Base-by-base conservation (phyloP, 2,888 invertebrate genomes). In the Bombyx huttoni region DNA sequence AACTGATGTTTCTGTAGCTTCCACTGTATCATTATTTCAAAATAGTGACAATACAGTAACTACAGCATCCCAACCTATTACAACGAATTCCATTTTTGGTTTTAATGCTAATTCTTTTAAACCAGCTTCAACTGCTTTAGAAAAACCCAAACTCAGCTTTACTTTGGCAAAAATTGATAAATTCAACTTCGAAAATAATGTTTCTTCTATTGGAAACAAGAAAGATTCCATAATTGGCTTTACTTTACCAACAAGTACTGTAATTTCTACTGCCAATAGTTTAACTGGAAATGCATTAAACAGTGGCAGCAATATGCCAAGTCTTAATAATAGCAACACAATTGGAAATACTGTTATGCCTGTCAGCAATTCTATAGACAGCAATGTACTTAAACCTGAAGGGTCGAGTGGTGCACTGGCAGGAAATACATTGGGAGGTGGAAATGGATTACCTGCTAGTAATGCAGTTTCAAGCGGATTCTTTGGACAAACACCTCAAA, bases 71-170 rank as follows among this genome's bases (percentile, higher is more conserved):
- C 50, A 56, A 33, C 35, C 64, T 8, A 10, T 54, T 7, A 53
- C 61, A 3, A 35, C 62, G 0, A 46, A 67, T 12, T 56, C 67
- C n/a, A 48, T 79, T 33, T 86, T 85, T 53, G 73, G 64, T 56
- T 81, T 83, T 52, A 77, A 78, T 1, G 60, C 48, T 13, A 74
- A 58, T 52, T 55, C 34, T 45, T 57, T 51, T 34, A 53, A 58
- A 7, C 24, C 60, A 10, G 49, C 55, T n/a, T 33, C 64, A 2
- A 55, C 63, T n/a, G 51, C 68, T 13, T 60, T 61, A 2, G 80
- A 76, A 7, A 76, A 75, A 52, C 72, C 76, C 0, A 75, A 75
- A 54, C 81, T 82, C 51, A 74, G 65, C 51, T 85, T 85, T 50
- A 63, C 63, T 9, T 84, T 85, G 53, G 71, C 74, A 8, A 64